Evolutionary conservation across 1,140 invertebrate species (phyloP).

Genomic region (Lordiphosa clarofinis): DNA sequence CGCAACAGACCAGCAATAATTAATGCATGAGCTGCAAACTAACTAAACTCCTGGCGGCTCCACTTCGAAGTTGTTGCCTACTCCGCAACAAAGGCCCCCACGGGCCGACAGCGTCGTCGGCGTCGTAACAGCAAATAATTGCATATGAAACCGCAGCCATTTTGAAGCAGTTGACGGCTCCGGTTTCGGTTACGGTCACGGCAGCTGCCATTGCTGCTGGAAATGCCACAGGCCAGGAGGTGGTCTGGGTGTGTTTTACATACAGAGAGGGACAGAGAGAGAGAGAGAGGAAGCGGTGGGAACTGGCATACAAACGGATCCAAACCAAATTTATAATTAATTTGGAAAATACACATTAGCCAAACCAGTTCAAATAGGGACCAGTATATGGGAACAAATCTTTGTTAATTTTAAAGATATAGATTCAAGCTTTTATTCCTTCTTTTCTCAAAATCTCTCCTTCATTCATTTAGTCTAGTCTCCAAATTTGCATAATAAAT

Average conservation of each 20-base stretch:
- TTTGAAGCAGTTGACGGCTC: conserved; percentile 62
- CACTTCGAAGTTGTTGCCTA: conserved; percentile 15
- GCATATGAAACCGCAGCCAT: conserved; percentile 69
- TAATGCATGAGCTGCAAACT: conserved; percentile 72
- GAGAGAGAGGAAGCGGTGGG: background rate
- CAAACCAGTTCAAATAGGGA: conserved; percentile 2
- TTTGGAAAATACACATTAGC: conserved; percentile 44
- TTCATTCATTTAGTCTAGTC: too few relatives aligned
- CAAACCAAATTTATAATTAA: conserved; percentile 71
- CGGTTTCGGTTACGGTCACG: conserved; percentile 4
- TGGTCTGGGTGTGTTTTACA: background rate
- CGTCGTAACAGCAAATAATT: conserved; percentile 61
- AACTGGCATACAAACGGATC: conserved; percentile 24
- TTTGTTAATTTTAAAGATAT: too few relatives aligned
- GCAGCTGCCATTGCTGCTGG: conserved; percentile 10
- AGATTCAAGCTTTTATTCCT: too few relatives aligned
- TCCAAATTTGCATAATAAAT: too few relatives aligned
- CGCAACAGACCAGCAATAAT: conserved; percentile 75
- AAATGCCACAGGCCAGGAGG: conserved; percentile 29
- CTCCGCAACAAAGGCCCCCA: background rate
- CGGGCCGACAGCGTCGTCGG: conserved; percentile 14
- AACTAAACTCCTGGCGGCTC: conserved; percentile 38
- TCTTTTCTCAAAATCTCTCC: too few relatives aligned
- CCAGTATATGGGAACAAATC: conserved; percentile 14
- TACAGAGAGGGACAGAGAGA: conserved; percentile 4